Base-by-base conservation (phyloP, 2,113 vertebrate genomes). In the Dipodomys merriami region DNA sequence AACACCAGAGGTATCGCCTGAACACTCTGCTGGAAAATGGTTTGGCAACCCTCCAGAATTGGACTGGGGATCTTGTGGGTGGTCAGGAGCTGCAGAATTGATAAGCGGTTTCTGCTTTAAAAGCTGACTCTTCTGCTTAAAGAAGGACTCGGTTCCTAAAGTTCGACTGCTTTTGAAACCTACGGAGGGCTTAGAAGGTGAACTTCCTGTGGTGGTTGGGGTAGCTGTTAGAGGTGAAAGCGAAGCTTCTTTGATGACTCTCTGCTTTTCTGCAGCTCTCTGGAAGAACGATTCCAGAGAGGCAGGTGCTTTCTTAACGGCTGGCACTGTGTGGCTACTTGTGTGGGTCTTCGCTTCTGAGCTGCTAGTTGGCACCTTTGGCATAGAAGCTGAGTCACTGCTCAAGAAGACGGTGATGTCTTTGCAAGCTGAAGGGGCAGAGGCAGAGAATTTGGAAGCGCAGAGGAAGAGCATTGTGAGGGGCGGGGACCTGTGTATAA, bases 201-300 rank as follows among this genome's bases (percentile, higher is more conserved):
- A 93, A n/a, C 76, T 93, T 83, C 57, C 85, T 3, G 0, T 13
- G 44, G 68, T 13, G 27, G 65, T 49, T 88, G 92, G 81, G 9
- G 22, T 30, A 29, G 86, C 22, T 4, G 74, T 71, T 62, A 67
- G 64, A 83, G 96, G 64, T 25, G 44, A 84, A 65, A 80, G 11
- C 83, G 96, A 90, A 94, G 83, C 62, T 88, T 94, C 95, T 95
- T 92, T 97, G 30, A 85, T 97, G 30, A 85, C 49, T 35, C 72
- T 98, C 91, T 98, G 98, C 96, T 97, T 99, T 90, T 98, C 98
- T 73, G 95, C 73, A 9, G 97, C 98, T 93, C 98, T 99, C 86
- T 98, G 98, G 97, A 99, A 99, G 87, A 99, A 98, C 0, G 98
- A 98, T 92, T 98, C 98, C 91, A 99, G 99, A 95, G 97, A 96